A percentile compares a stretch with the other conserved stretches of the same genome.
Conservation (phyloP, 2,888 invertebrate genomes). For the Tetranychus piercei region DNA sequence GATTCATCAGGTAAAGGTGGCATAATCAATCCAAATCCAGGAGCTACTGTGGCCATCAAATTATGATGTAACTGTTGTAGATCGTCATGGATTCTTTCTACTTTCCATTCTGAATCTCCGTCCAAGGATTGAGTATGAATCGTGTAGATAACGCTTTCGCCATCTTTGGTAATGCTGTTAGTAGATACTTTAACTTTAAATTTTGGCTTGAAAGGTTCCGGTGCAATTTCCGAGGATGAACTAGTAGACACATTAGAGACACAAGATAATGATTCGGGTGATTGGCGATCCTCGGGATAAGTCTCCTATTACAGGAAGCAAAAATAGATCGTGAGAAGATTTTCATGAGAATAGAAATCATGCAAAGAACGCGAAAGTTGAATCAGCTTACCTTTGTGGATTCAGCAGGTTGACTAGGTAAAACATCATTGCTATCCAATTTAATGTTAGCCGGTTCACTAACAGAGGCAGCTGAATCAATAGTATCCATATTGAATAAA, state of each 20-base stretch:
- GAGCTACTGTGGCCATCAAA: conserved; percentile 31
- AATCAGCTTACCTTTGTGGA: too few relatives aligned
- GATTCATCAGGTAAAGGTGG: conserved; percentile 35
- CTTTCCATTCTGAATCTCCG: background rate
- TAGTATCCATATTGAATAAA: background rate
- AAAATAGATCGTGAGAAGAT: background rate
- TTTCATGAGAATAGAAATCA: background rate
- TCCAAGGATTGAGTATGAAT: background rate
- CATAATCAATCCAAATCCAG: conserved; percentile 33
- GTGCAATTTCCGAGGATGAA: background rate
- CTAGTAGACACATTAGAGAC: background rate
- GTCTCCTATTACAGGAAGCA: background rate
- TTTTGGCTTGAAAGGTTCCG: conserved; percentile 5
- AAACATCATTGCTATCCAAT: background rate
- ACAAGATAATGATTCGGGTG: conserved; percentile 3
- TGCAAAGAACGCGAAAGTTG: too few relatives aligned
- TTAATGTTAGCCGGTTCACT: background rate
- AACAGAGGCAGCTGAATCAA: background rate
- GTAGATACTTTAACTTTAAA: conserved; percentile 2
- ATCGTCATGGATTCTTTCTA: conserved; percentile 33
- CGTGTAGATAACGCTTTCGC: conserved; percentile 2
- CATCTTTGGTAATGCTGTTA: background rate
- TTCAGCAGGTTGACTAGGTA: background rate
- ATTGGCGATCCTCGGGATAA: background rate
- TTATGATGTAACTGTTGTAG: conserved; percentile 36